phyloP scores from a whole-genome alignment of 1,140 invertebrate genomes.

The Pseudomyrmex concolor region DNA sequence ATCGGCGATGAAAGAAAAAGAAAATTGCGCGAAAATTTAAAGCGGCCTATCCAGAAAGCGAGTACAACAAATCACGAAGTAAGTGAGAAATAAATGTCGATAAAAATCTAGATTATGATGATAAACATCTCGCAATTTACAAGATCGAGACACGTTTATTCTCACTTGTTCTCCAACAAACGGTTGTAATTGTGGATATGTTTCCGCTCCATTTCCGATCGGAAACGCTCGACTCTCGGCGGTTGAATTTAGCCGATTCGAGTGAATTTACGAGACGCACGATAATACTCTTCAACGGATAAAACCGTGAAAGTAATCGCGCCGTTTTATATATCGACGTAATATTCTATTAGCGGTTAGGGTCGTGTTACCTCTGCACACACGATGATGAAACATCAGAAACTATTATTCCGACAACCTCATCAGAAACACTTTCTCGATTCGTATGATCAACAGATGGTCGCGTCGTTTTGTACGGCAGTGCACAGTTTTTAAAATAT shows the following conservation, averaged over 20 bases:
- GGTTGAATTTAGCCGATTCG: neutral
- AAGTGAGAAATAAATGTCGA: neutral
- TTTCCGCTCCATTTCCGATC: neutral
- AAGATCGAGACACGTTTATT: too few species aligned
- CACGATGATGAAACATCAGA: neutral
- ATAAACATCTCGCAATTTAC: too few species aligned
- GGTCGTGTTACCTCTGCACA: neutral
- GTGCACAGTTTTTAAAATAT: too few species aligned
- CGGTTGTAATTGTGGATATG: neutral
- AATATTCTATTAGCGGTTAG: conserved; percentile 16
- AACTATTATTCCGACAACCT: neutral
- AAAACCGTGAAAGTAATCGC: neutral
- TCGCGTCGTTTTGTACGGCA: neutral
- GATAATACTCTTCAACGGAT: neutral
- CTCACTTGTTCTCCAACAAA: too few species aligned
- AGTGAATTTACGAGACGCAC: neutral
- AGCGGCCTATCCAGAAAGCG: neutral
- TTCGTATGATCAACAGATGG: neutral
- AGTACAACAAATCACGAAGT: neutral
- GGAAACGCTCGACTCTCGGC: too few species aligned
- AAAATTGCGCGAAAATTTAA: conserved; percentile 2
- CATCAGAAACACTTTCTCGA: neutral
- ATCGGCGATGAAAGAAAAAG: neutral
- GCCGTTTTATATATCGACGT: neutral
- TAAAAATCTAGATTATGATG: too few species aligned